Evolutionary conservation across 37 sponge, comb jelly and placozoan genomes (phyloP), one percentile per base, ranked within the genome.

Genomic region (Bolinopsis microptera): DNA sequence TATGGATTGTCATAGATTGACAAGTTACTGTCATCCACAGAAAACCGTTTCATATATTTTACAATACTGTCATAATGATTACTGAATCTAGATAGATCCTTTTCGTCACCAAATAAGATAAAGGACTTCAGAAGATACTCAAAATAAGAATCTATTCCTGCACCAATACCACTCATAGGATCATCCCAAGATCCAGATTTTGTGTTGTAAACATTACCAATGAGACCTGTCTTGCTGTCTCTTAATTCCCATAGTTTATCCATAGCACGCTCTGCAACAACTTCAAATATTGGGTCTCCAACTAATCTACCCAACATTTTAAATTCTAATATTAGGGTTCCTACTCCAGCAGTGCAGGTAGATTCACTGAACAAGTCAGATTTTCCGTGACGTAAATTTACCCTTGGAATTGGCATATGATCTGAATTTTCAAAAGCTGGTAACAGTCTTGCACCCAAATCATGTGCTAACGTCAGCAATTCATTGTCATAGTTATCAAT

Each of bases 131-230:
- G 93, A 26, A 99, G 94, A 82, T 99, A 99, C 86, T 99, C 99
- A 90, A 96, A 99, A 92, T 95, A 96, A n/a, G 98, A 97, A 94
- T 99, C 99, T 22, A 99, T 95, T 28, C 99, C 99, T 35, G 97
- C 99, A 35, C 99, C 99, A 3, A 99, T 48, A 0, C 97, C 97
- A 95, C 96, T 96, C 95, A 96, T 94, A 27, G 94, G 93, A 33
- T 94, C 95, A 32, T 93, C 93, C 99, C 99, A 99, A 80, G 95
- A 69, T 22, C 95, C 97, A 39, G 95, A 95, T 31, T 96, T 92
- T n/a, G 95, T 76, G 83, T 99, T 94, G 31, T 97, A 94, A 8
- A 94, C 93, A 86, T 97, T 99, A 96, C 98, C 98, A 21, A 98
- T 95, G 36, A 97, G 95, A 76, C 99, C 99, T 36, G 97, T 98